Base-by-base conservation (phyloP, 2,888 invertebrate species). In the Augiades crinisus region DNA sequence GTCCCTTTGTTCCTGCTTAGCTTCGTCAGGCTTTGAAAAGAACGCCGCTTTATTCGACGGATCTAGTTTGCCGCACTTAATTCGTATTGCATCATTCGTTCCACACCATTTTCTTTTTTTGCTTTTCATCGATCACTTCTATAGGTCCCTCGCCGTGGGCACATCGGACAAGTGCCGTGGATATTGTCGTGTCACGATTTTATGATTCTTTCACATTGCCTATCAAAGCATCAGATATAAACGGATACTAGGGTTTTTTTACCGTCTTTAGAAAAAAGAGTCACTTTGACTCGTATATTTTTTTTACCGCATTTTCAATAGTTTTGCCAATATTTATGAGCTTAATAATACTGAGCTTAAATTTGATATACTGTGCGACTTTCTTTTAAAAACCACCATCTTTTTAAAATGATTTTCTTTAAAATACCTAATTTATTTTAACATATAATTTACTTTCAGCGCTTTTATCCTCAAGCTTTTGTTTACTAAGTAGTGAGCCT, bases 21-120 rank as follows among this genome's bases (percentile, higher is more conserved):
- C 72, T 73, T 66, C 75, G 74, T 75, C 77, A 75, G 72, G 62
- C 69, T 70, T 70, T 80, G 76, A 79, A 81, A 81, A 79, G 80
- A 77, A 72, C 73, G 70, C 64, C 72, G 70, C 72, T 78, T 73
- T 72, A 75, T 79, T 76, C 69, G 69, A 69, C 64, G 71, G 76
- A 79, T 79, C 78, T 81, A 82, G 78, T 85, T 85, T 76, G 75
- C 71, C 73, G 76, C 78, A 78, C 71, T 80, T 79, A 75, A 81
- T 81, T 80, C 70, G 72, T 75, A 79, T 81, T 81, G 75, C 81
- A 76, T 78, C 75, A 79, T 78, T 80, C 72, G 77, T 79, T 81
- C 75, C 77, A 71, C 72, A 72, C 67, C 72, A 70, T 76, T 78
- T 76, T 75, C 65, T 68, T 72, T 72, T 75, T 63, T 41, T 60